Evolutionary conservation across 2,113 vertebrate genomes (phyloP).

Genomic region (Emberiza fucata): DNA sequence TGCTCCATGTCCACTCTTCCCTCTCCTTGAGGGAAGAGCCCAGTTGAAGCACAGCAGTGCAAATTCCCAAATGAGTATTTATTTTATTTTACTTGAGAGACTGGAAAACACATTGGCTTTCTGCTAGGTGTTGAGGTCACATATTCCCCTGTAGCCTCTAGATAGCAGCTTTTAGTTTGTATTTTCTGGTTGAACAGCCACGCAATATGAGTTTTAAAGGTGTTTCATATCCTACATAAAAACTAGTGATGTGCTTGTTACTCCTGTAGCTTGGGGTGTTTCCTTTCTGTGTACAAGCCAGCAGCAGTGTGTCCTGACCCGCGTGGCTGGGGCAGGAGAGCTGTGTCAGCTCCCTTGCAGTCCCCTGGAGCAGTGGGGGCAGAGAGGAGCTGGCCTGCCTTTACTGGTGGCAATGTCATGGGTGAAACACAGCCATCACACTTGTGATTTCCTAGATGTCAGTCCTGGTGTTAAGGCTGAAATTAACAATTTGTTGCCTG

Average conservation of each 20-base stretch:
- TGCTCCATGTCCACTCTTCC: not conserved
- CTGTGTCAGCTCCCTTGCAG: not conserved
- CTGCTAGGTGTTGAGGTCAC: not conserved
- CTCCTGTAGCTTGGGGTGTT: not conserved
- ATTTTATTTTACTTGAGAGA: not conserved
- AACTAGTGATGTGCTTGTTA: not conserved
- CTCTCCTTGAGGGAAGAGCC: not conserved
- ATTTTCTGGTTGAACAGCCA: not conserved
- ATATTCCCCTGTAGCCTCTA: not conserved
- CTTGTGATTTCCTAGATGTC: not conserved
- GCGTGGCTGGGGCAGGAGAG: not conserved
- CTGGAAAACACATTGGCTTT: not conserved
- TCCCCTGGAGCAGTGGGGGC: not conserved
- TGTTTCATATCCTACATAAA: not conserved
- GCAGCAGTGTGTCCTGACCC: not conserved
- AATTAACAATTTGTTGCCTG: not conserved
- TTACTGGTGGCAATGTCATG: not conserved
- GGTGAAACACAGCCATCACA: accelerated
- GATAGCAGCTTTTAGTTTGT: not conserved
- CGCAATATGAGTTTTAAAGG: not conserved
- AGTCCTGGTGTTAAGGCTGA: not conserved
- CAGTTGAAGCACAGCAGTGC: conserved; percentile 11
- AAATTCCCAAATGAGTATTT: not conserved
- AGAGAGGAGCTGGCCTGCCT: not conserved
- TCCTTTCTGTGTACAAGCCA: not conserved